Evolutionary conservation across 1,140 invertebrate genomes (phyloP), one percentile per base, ranked within the genome.

Genomic region (Linepithema humile): DNA sequence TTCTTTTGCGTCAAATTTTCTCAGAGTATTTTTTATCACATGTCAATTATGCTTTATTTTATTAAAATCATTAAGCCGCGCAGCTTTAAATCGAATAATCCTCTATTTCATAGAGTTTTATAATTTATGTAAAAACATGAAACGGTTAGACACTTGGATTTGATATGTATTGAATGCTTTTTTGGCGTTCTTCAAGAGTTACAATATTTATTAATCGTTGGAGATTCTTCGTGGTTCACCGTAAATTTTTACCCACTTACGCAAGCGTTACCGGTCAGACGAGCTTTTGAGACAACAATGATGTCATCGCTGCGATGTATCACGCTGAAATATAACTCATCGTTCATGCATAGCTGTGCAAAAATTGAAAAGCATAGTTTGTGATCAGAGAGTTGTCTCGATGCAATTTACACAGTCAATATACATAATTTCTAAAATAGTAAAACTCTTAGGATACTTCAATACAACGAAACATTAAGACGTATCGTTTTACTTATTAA

Each of bases 231-330:
- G 23, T 17, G 17, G 1, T 15, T 53, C 60, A 50, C 6, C 26
- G 29, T 48, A 53, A 83, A 85, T 89, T 80, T 89, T 88, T 86
- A 80, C 55, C 48, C 74, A 75, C 59, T 88, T 88, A 88, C 87
- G 87, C 74, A 88, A 86, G 84, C 78, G 35, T 83, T 35, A 78
- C 86, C 55, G 87, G 84, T 83, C 55, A 48, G 60, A 29, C 87
- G 48, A 75, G 87, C 78, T 78, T 88, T 64, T 57, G 67, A 86
- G 87, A 73, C 65, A 75, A 80, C 84, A 89, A 53, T 89, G 87
- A 89, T 86, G 87, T 89, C 87, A 89, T 80, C n/a, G 69, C 43
- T 23, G 38, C 53, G 2, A 32, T 38, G 35, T 60, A 83, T 26
- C 72, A 53, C 26, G 48, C 20, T 72, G 78, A 53, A 84, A 55